These are phyloP conservation scores for Arizona elegans DNA, from an alignment of 2,113 vertebrate genomes.

Conservation along the genomic window DNA sequence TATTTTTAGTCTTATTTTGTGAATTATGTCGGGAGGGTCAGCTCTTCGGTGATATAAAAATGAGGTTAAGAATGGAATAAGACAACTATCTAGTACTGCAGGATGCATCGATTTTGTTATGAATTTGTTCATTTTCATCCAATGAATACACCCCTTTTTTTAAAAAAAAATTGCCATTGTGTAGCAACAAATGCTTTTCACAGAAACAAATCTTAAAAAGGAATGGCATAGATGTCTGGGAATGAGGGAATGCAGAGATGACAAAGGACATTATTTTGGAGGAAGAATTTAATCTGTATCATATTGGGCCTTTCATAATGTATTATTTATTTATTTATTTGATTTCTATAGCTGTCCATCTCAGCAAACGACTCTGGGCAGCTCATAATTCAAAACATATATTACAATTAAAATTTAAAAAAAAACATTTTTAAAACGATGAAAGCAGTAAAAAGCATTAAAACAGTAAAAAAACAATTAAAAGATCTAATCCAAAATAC, in stretches of 20 bases:
- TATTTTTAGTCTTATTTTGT: background rate
- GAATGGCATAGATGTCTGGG: background rate
- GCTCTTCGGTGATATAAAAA: background rate
- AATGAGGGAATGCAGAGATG: background rate
- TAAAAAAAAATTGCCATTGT: background rate
- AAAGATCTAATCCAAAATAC: background rate
- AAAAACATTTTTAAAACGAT: background rate
- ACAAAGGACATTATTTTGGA: background rate
- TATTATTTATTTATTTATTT: background rate
- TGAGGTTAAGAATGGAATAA: background rate
- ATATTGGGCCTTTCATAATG: background rate
- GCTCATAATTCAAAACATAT: background rate
- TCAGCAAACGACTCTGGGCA: background rate
- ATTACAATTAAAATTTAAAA: background rate
- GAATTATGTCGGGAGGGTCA: no score
- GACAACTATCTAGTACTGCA: background rate
- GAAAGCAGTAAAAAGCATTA: background rate
- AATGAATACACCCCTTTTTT: no score
- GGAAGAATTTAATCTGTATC: background rate
- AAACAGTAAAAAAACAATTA: background rate
- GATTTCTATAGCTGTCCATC: background rate
- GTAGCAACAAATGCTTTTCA: background rate
- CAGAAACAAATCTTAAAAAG: background rate
- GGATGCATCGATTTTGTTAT: background rate
- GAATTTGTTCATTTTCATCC: background rate